Conservation (phyloP, 2,888 invertebrate genomes). For the Choreutis nemorana region DNA sequence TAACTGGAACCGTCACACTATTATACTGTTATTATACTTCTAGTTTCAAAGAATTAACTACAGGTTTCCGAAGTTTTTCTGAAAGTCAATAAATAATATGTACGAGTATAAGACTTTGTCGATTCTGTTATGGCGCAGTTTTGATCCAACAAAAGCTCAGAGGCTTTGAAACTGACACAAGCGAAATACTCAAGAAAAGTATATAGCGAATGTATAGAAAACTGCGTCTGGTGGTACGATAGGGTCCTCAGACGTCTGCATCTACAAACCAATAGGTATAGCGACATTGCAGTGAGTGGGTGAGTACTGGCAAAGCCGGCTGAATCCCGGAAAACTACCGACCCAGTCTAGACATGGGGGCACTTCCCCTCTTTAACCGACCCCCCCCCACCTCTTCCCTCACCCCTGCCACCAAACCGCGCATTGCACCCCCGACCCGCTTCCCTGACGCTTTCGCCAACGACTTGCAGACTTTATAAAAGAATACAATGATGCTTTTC, state of each 20-base stretch:
- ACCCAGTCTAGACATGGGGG: slow-evolving; percentile 68
- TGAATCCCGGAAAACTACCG: slow-evolving; percentile 68
- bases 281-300: slow-evolving; percentile 58
- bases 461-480: slow-evolving; percentile 56
- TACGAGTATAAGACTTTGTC: too few relatives aligned
- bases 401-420: slow-evolving; percentile 15
- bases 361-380: slow-evolving; percentile 42
- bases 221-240: slow-evolving; percentile 45
- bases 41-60: too few relatives aligned
- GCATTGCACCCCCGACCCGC: slow-evolving; percentile 15
- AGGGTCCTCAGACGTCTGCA: slow-evolving; percentile 52
- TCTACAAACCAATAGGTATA: slow-evolving; percentile 23
- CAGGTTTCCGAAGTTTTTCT: too few relatives aligned
- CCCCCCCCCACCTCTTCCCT: slow-evolving; percentile 19
- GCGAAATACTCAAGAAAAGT: too few relatives aligned
- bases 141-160: too few relatives aligned
- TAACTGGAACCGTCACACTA: slow-evolving; percentile 9
- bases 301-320: slow-evolving; percentile 60
- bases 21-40: too few relatives aligned
- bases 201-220: too few relatives aligned
- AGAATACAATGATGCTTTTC: slow-evolving; percentile 47
- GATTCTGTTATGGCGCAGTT: too few relatives aligned
- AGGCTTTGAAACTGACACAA: slow-evolving; percentile 38
- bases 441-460: slow-evolving; percentile 50
- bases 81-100: too few relatives aligned